Evolutionary conservation across 2,113 vertebrate genomes (phyloP).

Genomic region (Chloropsis hardwickii): DNA sequence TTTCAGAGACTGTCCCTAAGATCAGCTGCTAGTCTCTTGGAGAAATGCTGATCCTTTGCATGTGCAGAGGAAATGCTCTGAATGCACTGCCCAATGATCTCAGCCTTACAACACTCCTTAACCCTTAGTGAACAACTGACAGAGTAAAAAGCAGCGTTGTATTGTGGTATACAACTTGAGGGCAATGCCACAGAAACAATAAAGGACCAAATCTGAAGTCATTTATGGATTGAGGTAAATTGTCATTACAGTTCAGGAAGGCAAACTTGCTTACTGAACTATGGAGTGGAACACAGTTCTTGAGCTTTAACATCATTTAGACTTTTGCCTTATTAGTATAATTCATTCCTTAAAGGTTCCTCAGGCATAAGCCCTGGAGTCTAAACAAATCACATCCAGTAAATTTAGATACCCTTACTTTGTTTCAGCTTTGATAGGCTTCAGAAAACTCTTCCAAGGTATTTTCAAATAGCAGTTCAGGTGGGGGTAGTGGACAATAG

Average conservation of each 20-base stretch:
- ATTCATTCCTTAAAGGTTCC: not conserved
- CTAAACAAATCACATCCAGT: not conserved
- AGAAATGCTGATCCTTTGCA: conserved; percentile 14
- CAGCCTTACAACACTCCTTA: not conserved
- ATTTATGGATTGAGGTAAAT: not conserved
- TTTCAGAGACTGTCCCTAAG: not conserved
- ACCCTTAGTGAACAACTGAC: not conserved
- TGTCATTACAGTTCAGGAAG: not conserved
- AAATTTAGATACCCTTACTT: not conserved
- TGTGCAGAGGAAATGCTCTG: not conserved
- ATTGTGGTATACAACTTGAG: not conserved
- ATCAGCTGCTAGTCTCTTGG: conserved; percentile 15
- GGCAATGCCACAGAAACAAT: not conserved
- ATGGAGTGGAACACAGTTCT: not conserved
- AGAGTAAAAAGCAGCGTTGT: not conserved
- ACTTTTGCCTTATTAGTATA: not conserved
- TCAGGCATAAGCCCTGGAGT: not conserved
- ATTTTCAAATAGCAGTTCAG: not conserved
- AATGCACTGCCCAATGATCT: not conserved
- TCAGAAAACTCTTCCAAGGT: not conserved
- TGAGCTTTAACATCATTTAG: not conserved
- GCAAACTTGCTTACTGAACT: not conserved
- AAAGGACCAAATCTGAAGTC: not conserved
- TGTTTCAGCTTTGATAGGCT: not conserved
- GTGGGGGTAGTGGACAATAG: not conserved